Conservation (phyloP, 2,797 vertebrate genomes). For the Scolopax rusticola region DNA sequence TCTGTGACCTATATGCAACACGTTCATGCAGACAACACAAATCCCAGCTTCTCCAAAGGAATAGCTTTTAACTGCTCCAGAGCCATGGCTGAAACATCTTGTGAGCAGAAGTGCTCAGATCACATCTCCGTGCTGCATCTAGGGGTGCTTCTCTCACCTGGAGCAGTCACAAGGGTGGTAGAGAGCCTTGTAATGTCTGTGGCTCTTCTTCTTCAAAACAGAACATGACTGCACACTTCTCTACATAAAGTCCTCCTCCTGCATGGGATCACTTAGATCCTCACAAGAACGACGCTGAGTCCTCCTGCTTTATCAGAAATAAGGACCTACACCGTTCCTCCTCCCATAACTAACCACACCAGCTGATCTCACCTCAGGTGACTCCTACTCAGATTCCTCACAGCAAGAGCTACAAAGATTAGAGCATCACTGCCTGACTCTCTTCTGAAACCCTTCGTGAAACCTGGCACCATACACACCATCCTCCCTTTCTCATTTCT, state of each 20-base stretch:
- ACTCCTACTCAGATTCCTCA: background rate
- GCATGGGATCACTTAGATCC: too few species aligned
- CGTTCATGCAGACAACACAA: background rate
- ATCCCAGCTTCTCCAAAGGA: background rate
- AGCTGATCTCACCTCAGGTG: background rate
- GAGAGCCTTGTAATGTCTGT: background rate
- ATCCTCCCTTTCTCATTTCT: background rate
- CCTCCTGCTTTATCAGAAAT: background rate
- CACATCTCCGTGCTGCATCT: background rate
- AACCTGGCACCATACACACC: background rate
- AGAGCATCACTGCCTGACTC: background rate
- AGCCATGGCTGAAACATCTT: background rate
- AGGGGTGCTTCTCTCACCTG: background rate
- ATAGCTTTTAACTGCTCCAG: background rate
- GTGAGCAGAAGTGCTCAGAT: background rate
- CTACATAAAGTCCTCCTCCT: background rate
- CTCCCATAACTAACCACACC: background rate
- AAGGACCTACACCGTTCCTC: background rate
- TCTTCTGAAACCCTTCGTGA: background rate
- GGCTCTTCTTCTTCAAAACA: background rate
- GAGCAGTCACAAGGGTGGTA: background rate
- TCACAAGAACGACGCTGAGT: background rate
- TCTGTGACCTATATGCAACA: background rate
- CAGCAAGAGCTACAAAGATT: background rate
- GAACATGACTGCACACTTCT: background rate